Conservation (phyloP, 2,888 invertebrate genomes). For the Strigamia transsilvanica region DNA sequence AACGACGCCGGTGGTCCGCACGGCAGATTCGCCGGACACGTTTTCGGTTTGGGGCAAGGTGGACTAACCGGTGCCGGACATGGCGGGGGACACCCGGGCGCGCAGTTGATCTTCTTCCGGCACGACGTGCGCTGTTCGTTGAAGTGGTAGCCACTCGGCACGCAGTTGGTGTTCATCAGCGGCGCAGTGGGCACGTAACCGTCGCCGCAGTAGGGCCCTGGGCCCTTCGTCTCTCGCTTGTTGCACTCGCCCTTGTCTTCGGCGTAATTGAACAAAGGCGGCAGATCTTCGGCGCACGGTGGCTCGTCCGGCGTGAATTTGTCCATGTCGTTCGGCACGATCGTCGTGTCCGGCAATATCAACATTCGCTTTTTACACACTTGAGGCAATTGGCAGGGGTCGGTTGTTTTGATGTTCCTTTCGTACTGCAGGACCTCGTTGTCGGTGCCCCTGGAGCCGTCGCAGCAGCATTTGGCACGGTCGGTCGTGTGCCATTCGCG, state of each 20-base stretch:
- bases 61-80: neutral
- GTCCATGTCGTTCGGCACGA: slow-evolving; percentile 20
- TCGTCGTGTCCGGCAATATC: neutral
- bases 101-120: neutral
- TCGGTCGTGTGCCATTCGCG: slow-evolving; percentile 48
- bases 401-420: neutral
- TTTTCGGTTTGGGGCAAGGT: neutral
- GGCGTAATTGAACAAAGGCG: slow-evolving; percentile 15
- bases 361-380: neutral
- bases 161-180: neutral
- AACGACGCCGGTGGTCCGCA: neutral
- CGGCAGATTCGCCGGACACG: neutral
- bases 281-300: slow-evolving; percentile 17
- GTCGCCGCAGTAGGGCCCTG: neutral
- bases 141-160: slow-evolving; percentile 6
- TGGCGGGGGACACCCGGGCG: neutral
- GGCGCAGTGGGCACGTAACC: neutral
- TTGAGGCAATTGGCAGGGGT: neutral
- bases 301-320: slow-evolving; percentile 26
- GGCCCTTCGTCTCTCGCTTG: slow-evolving; percentile 7
- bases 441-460: neutral
- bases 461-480: neutral
- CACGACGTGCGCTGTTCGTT: neutral
- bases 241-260: slow-evolving; percentile 46
- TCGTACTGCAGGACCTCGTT: slow-evolving; percentile 40